A percentile compares a stretch with the other conserved stretches of the same genome.
phyloP scores from a whole-genome alignment of 2,113 vertebrate genomes.

The Camarhynchus parvulus region DNA sequence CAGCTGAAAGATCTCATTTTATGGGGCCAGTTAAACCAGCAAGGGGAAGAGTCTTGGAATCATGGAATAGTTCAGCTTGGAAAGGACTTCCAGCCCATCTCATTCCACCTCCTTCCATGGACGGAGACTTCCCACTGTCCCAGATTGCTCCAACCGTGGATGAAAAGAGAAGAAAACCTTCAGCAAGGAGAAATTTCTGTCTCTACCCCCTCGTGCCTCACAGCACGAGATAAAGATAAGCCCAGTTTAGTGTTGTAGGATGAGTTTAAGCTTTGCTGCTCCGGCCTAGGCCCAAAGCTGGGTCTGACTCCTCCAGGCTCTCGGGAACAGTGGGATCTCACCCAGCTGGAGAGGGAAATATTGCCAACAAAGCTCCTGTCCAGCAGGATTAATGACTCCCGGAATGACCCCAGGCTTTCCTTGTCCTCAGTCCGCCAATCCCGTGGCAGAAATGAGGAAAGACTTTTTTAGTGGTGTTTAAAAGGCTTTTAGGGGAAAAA shows the following conservation, averaged over 20 bases:
- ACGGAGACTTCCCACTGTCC: neutral
- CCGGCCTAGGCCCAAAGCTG: neutral
- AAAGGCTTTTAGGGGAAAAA: slow-evolving; percentile 4
- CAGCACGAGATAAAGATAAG: neutral
- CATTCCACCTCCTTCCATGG: neutral
- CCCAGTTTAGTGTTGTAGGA: accelerated
- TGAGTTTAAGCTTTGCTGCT: neutral
- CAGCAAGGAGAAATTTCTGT: neutral
- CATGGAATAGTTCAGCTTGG: neutral
- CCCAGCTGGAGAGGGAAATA: slow-evolving; percentile 6
- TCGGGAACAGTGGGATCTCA: neutral
- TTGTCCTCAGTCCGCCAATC: slow-evolving; percentile 17
- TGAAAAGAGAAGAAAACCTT: neutral
- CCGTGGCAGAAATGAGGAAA: neutral
- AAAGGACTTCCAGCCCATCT: neutral
- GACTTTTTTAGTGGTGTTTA: slow-evolving; percentile 18
- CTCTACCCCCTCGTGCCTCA: neutral
- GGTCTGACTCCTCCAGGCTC: neutral
- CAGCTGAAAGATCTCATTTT: neutral
- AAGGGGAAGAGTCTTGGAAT: neutral
- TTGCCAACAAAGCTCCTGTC: slow-evolving; percentile 18
- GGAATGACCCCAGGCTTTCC: neutral
- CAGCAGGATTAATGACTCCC: slow-evolving; percentile 57
- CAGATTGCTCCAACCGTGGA: neutral
- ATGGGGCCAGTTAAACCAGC: neutral